These are phyloP conservation scores for Drosophila ochracea DNA, from an alignment of 2,888 invertebrate species.

Conservation along the genomic window DNA sequence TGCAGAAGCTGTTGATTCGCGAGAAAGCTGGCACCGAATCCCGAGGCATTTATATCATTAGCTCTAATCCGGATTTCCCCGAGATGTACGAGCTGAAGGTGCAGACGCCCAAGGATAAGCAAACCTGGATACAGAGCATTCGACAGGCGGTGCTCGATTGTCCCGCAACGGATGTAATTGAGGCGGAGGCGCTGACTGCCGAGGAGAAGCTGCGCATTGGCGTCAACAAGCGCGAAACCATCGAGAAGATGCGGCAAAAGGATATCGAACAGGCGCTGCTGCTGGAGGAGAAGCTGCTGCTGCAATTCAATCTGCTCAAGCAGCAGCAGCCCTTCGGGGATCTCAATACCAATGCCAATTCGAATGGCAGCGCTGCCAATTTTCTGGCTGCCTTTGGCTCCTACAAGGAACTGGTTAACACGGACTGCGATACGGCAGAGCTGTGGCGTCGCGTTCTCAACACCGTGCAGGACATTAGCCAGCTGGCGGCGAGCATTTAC, in stretches of 20 bases:
- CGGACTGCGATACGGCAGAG: constrained; percentile 91
- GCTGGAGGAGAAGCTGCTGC: constrained; percentile 94
- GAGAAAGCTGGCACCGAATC: constrained; percentile 97
- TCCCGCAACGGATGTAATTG: constrained; percentile 91
- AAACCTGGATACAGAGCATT: constrained; percentile 95
- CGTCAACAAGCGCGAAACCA: constrained; percentile 85
- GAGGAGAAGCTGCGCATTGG: constrained; percentile 90
- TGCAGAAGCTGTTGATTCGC: constrained; percentile 95
- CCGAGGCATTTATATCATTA: constrained; percentile 95
- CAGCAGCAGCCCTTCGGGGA: constrained; percentile 80
- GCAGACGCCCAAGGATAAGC: constrained; percentile 95
- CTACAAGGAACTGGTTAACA: constrained; percentile 91
- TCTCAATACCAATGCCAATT: constrained; percentile 25
- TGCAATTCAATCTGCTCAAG: constrained; percentile 91
- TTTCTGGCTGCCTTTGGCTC: constrained; percentile 84
- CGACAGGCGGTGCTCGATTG: constrained; percentile 93
- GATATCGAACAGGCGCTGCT: constrained; percentile 94
- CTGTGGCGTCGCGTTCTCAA: constrained; percentile 92
- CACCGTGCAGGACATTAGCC: constrained; percentile 88
- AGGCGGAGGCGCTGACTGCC: constrained; percentile 89
- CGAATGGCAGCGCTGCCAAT: constrained; percentile 81
- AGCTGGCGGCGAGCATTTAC: constrained; percentile 90
- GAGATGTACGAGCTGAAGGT: constrained; percentile 98
- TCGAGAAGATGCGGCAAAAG: constrained; percentile 93
- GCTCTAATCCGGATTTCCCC: constrained; percentile 95